These are phyloP conservation scores for Drosophila parvula DNA, from an alignment of 1,140 invertebrate genomes.

Conservation along the genomic window DNA sequence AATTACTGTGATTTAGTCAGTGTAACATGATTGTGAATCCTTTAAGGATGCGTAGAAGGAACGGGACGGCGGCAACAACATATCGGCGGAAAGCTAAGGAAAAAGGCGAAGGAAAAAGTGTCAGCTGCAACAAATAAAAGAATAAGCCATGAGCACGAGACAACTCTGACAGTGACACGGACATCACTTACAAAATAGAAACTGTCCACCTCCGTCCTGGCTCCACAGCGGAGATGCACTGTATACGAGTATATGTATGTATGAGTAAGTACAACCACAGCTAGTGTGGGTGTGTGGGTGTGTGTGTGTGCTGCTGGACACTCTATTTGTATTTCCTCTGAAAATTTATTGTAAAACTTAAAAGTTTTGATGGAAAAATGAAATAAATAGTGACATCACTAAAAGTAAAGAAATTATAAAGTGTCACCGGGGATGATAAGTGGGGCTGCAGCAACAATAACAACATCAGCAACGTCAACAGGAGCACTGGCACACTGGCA, in stretches of 20 bases:
- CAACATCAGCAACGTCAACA: constrained; percentile 56
- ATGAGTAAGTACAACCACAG: constrained; percentile 52
- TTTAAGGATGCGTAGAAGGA: constrained; percentile 5
- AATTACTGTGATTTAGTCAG: constrained; percentile 17
- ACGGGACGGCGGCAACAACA: constrained; percentile 12
- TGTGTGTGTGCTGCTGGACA: constrained; percentile 64
- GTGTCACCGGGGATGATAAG: constrained; percentile 84
- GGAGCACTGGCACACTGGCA: constrained; percentile 45
- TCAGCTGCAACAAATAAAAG: constrained; percentile 33
- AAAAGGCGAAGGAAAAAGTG: constrained; percentile 31
- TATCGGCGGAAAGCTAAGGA: constrained; percentile 16
- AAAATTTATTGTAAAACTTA: constrained; percentile 84
- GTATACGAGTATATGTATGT: constrained; percentile 1
- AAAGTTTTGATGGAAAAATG: constrained; percentile 84
- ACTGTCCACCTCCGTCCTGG: constrained; percentile 35
- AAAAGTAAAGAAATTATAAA: constrained; percentile 84
- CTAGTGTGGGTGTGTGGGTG: constrained; percentile 23
- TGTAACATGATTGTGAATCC: constrained; percentile 8
- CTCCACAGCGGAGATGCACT: constrained; percentile 36
- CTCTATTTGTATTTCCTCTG: constrained; percentile 82
- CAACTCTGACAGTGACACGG: constrained; percentile 72
- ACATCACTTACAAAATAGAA: constrained; percentile 79
- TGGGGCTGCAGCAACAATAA: constrained; percentile 74
- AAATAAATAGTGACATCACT: constrained; percentile 84
- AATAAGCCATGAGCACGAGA: constrained; percentile 45